Evolutionary conservation across 2,797 vertebrate species (phyloP).

Genomic region (Sylvia borin): DNA sequence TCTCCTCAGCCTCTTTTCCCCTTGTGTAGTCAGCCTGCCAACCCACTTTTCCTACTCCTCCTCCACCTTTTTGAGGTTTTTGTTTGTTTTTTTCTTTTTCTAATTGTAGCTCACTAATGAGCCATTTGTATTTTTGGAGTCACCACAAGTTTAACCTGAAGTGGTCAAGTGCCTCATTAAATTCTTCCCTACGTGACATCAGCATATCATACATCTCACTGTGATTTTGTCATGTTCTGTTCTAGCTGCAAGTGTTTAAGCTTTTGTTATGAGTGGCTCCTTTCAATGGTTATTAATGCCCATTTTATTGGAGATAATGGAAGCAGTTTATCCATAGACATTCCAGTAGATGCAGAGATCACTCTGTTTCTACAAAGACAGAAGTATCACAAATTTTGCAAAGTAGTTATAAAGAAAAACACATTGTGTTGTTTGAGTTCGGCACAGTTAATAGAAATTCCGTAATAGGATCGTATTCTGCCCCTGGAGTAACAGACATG

Average conservation of each 20-base stretch:
- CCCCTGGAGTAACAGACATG: neutral
- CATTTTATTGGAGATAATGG: neutral
- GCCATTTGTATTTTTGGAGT: neutral
- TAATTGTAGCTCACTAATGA: neutral
- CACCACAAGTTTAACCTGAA: neutral
- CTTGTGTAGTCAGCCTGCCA: neutral
- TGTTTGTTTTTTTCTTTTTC: neutral
- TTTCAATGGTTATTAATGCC: neutral
- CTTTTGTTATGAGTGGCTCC: conserved; percentile 24
- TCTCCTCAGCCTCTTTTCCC: neutral
- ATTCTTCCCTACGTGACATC: conserved; percentile 12
- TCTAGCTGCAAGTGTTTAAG: conserved; percentile 2
- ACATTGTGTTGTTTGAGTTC: neutral
- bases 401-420: neutral
- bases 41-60: neutral
- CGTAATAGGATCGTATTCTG: neutral
- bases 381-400: neutral
- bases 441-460: neutral
- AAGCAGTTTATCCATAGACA: neutral
- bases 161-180: conserved; percentile 13
- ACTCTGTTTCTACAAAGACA: neutral
- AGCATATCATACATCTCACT: conserved; percentile 12
- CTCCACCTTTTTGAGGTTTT: neutral
- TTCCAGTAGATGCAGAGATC: neutral
- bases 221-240: conserved; percentile 33